These are phyloP conservation scores for Dendrophyllia cribrosa DNA, from an alignment of 64 coral and sea anemone genomes.

Conservation along the genomic window DNA sequence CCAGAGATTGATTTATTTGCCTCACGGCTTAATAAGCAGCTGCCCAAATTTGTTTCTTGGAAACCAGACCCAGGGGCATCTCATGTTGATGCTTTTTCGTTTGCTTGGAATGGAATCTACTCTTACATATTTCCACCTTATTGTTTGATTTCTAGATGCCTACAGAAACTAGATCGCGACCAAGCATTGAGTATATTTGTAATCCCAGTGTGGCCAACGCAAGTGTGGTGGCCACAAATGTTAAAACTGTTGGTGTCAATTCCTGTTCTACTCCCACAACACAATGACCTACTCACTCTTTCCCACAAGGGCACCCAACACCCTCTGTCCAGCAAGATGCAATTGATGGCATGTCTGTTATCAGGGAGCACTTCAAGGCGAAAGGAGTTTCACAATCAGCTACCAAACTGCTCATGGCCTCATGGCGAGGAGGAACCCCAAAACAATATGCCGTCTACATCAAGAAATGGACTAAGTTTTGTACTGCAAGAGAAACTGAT, in stretches of 20 bases:
- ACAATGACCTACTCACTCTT: slow-evolving; percentile 24
- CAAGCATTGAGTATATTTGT: neutral
- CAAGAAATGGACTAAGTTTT: slow-evolving; percentile 4
- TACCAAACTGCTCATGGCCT: slow-evolving; percentile 44
- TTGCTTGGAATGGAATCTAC: neutral
- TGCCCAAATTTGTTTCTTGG: too few relatives aligned
- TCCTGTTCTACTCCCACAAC: slow-evolving; percentile 17
- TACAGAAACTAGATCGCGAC: slow-evolving; percentile 23
- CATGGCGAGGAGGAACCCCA: slow-evolving; percentile 59
- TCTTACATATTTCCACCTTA: neutral
- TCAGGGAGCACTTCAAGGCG: neutral
- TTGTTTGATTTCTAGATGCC: neutral
- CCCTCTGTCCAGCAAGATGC: neutral
- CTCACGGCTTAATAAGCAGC: too few relatives aligned
- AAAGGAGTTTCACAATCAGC: slow-evolving; percentile 50
- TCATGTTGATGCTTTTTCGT: too few relatives aligned
- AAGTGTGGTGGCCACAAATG: slow-evolving; percentile 39
- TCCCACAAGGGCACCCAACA: neutral
- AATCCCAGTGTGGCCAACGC: slow-evolving; percentile 51
- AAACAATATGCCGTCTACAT: slow-evolving; percentile 51
- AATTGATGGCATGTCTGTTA: slow-evolving; percentile 5
- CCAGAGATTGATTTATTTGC: too few relatives aligned
- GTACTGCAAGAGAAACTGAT: slow-evolving; percentile 29
- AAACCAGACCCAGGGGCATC: too few relatives aligned
- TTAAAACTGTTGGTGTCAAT: slow-evolving; percentile 31